phyloP scores from a whole-genome alignment of 2,888 invertebrate species.

The Dioctria linearis region DNA sequence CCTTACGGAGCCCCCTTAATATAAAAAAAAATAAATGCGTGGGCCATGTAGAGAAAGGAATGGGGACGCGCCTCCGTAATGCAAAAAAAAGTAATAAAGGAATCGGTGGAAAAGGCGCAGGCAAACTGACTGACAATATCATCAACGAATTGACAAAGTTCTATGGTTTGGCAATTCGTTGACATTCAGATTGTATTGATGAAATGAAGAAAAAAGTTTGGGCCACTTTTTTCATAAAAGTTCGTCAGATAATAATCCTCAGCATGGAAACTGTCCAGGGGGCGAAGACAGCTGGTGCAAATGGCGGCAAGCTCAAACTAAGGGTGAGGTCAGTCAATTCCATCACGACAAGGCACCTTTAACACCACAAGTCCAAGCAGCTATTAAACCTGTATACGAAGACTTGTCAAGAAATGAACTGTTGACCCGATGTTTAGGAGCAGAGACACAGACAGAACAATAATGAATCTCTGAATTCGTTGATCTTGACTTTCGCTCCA shows the following conservation, averaged over 20 bases:
- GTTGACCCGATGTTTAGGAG: no score
- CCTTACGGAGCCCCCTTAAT: constrained; percentile 55
- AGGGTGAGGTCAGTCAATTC: no score
- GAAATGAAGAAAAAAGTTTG: constrained; percentile 11
- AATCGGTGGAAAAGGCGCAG: constrained; percentile 14
- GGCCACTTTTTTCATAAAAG: no score
- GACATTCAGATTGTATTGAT: constrained; percentile 17
- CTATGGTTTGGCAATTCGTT: neutral
- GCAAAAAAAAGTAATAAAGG: neutral
- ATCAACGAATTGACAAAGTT: neutral
- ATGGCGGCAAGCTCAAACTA: neutral
- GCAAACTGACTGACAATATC: constrained; percentile 20
- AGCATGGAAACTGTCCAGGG: neutral
- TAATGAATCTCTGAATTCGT: no score
- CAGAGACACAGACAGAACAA: no score
- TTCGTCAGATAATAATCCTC: no score
- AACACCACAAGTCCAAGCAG: no score
- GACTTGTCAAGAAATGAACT: no score
- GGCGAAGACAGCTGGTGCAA: neutral
- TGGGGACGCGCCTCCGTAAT: constrained; percentile 16
- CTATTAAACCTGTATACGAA: no score
- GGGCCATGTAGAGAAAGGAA: constrained; percentile 52
- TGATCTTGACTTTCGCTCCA: no score
- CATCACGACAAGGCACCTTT: no score
- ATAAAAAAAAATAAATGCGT: constrained; percentile 17